Base-by-base conservation (phyloP, 2,888 invertebrate genomes). In the Idaea dimidiata region DNA sequence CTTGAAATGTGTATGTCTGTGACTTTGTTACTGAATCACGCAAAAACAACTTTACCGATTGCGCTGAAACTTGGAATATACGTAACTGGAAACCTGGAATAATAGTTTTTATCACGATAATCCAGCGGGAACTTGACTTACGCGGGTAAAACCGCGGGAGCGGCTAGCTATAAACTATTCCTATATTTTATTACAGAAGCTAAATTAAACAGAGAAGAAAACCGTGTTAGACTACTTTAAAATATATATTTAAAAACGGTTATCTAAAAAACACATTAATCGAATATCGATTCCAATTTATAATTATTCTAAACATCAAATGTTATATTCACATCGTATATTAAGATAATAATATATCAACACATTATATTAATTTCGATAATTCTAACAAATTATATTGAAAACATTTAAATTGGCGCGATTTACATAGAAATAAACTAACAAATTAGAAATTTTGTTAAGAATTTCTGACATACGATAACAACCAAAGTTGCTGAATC, bases 401-500 rank as follows among this genome's bases (percentile, higher is more conserved):
- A 16, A 59, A 59, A 62, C 61, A 63, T 63, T 65, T 59, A 58
- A 59, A 24, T 32, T 60, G 43, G 54, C 54, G 57, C 43, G 58
- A 59, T 61, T 62, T 18, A 14, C 61, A n/a, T 16, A 54, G 24
- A 24, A 24, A 43, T 1, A 61, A 62, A 43, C 18, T 31, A 57
- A 60, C 43, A 16, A 61, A 60, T 56, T 43, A 43, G 14, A 10
- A 43, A 43, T 43, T 43, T 43, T 43, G 43, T 43, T 14, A 43
- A 43, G 43, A 43, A 43, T 14, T 43, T 43, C 43, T 43, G 14
- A 43, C 43, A 63, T 59, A 62, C 60, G 63, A 56, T 63, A 66
- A 61, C 63, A 64, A 63, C 62, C 63, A 59, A 66, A 68, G 64
- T 68, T 61, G 59, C 63, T 68, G 65, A 67, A 68, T 66, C 65